phyloP scores from a whole-genome alignment of 2,113 vertebrate genomes.

The Cyanoderma ruficeps region DNA sequence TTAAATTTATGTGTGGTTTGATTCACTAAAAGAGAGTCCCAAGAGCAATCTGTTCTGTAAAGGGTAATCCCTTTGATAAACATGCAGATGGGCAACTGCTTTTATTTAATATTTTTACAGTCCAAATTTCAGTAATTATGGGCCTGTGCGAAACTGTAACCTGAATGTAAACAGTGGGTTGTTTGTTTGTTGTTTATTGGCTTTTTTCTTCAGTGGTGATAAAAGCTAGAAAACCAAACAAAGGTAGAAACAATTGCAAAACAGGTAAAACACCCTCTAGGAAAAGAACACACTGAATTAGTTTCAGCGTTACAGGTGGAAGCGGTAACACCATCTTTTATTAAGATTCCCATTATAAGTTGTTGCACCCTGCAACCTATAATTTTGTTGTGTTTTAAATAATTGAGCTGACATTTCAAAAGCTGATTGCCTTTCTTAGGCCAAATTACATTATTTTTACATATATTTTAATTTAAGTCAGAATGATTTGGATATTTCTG shows the following conservation, averaged over 20 bases:
- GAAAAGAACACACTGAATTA: neutral
- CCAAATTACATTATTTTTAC: neutral
- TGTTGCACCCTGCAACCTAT: neutral
- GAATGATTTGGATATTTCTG: constrained; percentile 19
- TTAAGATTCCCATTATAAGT: neutral
- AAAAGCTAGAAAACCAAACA: neutral
- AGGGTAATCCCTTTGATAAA: neutral
- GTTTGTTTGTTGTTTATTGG: neutral
- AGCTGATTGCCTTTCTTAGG: neutral
- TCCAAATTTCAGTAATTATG: neutral
- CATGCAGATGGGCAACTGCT: neutral
- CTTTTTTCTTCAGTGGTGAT: neutral
- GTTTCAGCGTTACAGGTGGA: constrained; percentile 1
- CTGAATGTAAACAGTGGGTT: neutral
- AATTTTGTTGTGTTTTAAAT: constrained; percentile 45
- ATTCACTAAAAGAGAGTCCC: neutral
- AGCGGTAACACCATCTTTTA: neutral
- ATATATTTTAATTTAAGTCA: constrained; percentile 18
- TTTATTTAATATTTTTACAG: neutral
- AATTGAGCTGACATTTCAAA: constrained; percentile 28
- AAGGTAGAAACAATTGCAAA: neutral
- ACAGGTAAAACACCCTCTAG: neutral
- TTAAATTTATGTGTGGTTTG: neutral
- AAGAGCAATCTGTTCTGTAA: neutral
- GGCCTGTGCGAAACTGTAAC: neutral